phyloP scores from a whole-genome alignment of 2,113 vertebrate genomes.

The Suncus etruscus region DNA sequence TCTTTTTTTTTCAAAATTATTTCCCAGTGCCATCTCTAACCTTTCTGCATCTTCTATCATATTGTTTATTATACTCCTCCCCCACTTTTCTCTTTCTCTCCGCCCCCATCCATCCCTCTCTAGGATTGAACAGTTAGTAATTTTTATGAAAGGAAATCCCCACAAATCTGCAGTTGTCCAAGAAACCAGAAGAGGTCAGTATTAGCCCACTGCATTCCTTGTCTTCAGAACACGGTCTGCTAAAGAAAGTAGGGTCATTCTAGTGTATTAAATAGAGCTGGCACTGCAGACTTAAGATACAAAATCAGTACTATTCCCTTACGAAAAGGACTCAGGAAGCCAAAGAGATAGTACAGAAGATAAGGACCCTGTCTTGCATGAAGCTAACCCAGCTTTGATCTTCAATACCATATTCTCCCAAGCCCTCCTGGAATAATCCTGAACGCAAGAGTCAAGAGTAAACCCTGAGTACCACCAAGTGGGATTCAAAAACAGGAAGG shows the following conservation, averaged over 20 bases:
- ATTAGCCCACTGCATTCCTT: background rate
- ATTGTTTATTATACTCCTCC: background rate
- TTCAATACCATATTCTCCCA: no score
- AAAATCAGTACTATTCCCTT: background rate
- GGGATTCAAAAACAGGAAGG: no score
- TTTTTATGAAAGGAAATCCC: background rate
- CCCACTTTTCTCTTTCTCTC: no score
- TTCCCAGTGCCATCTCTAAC: background rate
- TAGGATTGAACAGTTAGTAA: background rate
- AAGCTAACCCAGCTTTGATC: no score
- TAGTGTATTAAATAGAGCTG: background rate
- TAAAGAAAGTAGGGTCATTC: background rate
- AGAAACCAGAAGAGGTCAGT: constrained; percentile 70
- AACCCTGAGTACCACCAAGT: no score
- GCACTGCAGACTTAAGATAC: background rate
- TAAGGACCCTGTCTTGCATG: no score
- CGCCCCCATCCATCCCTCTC: background rate
- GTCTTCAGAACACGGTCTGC: background rate
- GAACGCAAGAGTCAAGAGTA: no score
- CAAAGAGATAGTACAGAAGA: no score
- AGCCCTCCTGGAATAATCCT: no score
- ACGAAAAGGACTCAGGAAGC: no score
- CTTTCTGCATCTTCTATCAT: constrained; percentile 33
- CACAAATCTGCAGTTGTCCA: background rate
- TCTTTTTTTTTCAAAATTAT: constrained; percentile 26